Percentiles rank a stretch among this genome's conserved stretches.
These are phyloP conservation scores for Dusona sp. DNA, from an alignment of 2,888 invertebrate genomes.

Conservation along the genomic window DNA sequence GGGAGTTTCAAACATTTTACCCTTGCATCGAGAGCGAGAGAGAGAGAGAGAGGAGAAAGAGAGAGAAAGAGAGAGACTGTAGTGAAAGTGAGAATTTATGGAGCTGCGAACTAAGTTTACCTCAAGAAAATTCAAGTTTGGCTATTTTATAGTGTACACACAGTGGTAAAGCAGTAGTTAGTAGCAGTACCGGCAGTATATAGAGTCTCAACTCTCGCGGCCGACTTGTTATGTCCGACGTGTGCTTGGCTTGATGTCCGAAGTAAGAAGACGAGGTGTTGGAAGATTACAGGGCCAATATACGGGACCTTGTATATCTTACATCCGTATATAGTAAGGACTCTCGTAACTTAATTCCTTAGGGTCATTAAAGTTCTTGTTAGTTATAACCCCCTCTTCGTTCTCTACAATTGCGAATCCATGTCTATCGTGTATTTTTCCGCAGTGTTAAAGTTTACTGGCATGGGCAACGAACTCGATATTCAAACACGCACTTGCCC, in stretches of 20 bases:
- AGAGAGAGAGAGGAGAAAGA: conserved; percentile 7
- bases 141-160: conserved; percentile 45
- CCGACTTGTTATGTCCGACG: conserved; percentile 31
- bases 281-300: conserved; percentile 62
- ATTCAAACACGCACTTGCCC: neutral
- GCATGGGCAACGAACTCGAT: neutral
- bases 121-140: conserved; percentile 59
- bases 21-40: neutral
- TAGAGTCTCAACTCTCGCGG: conserved; percentile 26
- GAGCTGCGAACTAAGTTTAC: conserved; percentile 41
- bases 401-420: neutral
- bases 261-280: conserved; percentile 57
- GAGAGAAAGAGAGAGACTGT: neutral
- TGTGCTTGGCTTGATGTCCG: conserved; percentile 50
- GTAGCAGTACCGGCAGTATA: conserved; percentile 9
- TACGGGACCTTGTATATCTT: conserved; percentile 8
- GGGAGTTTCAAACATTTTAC: conserved; percentile 53
- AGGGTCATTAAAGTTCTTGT: neutral
- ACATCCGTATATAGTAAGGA: neutral
- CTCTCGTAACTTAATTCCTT: neutral
- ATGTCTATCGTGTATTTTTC: neutral
- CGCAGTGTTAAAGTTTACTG: neutral
- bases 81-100: conserved; percentile 57
- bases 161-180: conserved; percentile 11
- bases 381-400: neutral